A percentile compares a stretch with the other conserved stretches of the same genome.
phyloP scores from a whole-genome alignment of 2,888 invertebrate species.

The Zele albiditarsus region DNA sequence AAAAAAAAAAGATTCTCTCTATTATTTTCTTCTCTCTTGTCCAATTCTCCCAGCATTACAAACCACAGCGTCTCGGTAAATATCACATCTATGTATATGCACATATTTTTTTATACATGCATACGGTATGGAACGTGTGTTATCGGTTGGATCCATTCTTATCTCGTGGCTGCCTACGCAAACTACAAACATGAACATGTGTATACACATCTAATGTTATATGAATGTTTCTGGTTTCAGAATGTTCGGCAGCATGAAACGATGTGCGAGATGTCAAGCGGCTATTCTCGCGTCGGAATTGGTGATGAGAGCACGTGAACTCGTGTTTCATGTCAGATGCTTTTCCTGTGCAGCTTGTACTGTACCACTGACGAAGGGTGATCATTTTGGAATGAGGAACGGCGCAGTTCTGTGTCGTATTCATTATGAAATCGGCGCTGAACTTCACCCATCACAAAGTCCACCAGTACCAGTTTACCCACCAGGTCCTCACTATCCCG shows the following conservation, averaged over 20 bases:
- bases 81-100: neutral
- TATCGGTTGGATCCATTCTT: slow-evolving; percentile 49
- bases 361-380: slow-evolving; percentile 91
- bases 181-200: slow-evolving; percentile 29
- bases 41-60: slow-evolving; percentile 16
- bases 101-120: neutral
- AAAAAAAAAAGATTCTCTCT: neutral
- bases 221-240: slow-evolving; percentile 75
- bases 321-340: slow-evolving; percentile 95
- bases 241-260: slow-evolving; percentile 87
- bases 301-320: slow-evolving; percentile 94
- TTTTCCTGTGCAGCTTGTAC: slow-evolving; percentile 94
- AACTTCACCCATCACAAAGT: slow-evolving; percentile 69
- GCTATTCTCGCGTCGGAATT: slow-evolving; percentile 92
- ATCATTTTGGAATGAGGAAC: slow-evolving; percentile 94
- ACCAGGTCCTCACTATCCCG: slow-evolving; percentile 73
- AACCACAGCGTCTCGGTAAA: slow-evolving; percentile 49
- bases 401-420: slow-evolving; percentile 90
- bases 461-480: slow-evolving; percentile 71
- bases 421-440: slow-evolving; percentile 78
- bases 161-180: slow-evolving; percentile 43
- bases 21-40: slow-evolving; percentile 17
- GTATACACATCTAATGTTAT: slow-evolving; percentile 13
- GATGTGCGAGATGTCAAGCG: slow-evolving; percentile 92
- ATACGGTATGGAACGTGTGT: slow-evolving; percentile 44